These are phyloP conservation scores for Clistopyga incitator DNA, from an alignment of 2,888 invertebrate species.

Conservation along the genomic window DNA sequence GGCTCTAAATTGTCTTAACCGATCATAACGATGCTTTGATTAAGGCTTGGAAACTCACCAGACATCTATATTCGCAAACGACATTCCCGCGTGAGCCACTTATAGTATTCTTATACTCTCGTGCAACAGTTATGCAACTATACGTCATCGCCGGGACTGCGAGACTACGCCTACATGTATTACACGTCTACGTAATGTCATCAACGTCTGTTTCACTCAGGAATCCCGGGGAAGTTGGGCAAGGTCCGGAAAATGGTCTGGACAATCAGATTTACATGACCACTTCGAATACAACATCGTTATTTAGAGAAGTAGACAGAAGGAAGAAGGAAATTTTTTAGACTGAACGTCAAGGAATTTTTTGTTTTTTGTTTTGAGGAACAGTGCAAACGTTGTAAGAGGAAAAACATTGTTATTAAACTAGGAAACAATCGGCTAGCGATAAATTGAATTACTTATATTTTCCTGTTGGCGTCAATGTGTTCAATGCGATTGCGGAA, in stretches of 20 bases:
- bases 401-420: neutral
- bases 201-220: constrained; percentile 9
- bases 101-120: constrained; percentile 49
- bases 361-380: neutral
- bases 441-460: neutral
- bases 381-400: neutral
- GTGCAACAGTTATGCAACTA: constrained; percentile 60
- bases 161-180: constrained; percentile 43
- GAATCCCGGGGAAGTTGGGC: constrained; percentile 55
- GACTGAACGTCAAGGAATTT: neutral
- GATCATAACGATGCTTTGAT: constrained; percentile 11
- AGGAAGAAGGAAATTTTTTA: constrained; percentile 7
- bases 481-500: no score
- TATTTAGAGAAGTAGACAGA: neutral
- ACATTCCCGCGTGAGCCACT: constrained; percentile 53
- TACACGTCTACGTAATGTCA: constrained; percentile 13
- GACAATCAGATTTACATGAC: constrained; percentile 21
- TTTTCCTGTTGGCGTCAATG: neutral
- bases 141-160: constrained; percentile 53
- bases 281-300: neutral
- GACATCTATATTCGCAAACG: constrained; percentile 39
- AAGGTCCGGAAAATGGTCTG: constrained; percentile 62
- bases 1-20: neutral
- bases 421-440: neutral
- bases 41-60: constrained; percentile 33